These are phyloP conservation scores for Ceramica pisi DNA, from an alignment of 2,888 invertebrate species.

Conservation along the genomic window DNA sequence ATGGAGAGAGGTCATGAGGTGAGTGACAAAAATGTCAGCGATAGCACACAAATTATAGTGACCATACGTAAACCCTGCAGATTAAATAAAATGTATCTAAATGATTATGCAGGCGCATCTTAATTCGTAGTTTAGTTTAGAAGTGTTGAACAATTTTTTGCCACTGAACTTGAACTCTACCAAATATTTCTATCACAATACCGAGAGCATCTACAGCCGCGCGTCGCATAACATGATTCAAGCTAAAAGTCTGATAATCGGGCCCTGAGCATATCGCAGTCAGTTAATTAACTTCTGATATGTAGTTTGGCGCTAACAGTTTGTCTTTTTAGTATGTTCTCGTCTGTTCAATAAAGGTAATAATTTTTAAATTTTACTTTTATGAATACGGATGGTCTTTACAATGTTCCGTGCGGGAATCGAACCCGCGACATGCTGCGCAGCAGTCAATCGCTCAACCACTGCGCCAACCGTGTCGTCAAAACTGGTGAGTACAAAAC, in stretches of 20 bases:
- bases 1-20: no score
- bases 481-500: no score
- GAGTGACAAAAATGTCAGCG: no score
- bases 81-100: no score
- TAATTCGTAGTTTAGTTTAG: no score
- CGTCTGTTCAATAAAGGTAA: background rate
- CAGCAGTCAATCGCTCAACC: no score
- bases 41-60: no score
- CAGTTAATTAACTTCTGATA: slow-evolving; percentile 38
- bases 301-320: slow-evolving; percentile 11
- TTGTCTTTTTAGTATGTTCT: slow-evolving; percentile 9
- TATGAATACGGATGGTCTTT: background rate
- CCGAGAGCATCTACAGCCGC: background rate
- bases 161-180: background rate
- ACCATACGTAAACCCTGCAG: no score
- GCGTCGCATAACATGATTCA: slow-evolving; percentile 19
- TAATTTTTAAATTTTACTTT: background rate
- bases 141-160: background rate
- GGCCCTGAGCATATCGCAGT: slow-evolving; percentile 5
- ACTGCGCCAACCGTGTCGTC: no score
- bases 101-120: no score
- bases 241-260: slow-evolving; percentile 35
- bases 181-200: background rate
- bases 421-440: no score
- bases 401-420: no score